Conservation (phyloP, 2,797 vertebrate genomes). For the Microctenopoma stevenorrisi region DNA sequence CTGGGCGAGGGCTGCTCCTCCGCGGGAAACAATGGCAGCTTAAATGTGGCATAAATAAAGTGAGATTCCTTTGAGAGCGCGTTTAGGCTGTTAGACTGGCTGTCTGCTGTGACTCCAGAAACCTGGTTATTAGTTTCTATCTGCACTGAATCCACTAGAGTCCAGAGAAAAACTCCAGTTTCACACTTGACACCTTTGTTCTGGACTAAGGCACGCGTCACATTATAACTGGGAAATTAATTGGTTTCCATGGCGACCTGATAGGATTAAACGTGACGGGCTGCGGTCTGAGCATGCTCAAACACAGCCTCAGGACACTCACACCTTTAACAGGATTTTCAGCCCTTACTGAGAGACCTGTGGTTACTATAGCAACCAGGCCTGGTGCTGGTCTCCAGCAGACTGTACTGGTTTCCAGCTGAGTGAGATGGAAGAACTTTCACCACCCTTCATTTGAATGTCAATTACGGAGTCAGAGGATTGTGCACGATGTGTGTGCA, state of each 20-base stretch:
- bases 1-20: neutral
- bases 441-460: too few species aligned
- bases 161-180: neutral
- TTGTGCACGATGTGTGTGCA: too few species aligned
- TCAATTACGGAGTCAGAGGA: too few species aligned
- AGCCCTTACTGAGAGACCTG: neutral
- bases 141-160: neutral
- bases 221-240: neutral
- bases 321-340: neutral
- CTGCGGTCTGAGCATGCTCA: slow-evolving; percentile 8
- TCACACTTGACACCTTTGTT: neutral
- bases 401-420: too few species aligned
- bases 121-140: neutral
- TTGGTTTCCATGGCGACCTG: slow-evolving; percentile 17
- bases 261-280: neutral
- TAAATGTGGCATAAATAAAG: neutral
- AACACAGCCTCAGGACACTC: neutral
- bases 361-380: neutral
- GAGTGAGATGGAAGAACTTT: too few species aligned
- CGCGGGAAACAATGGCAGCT: neutral
- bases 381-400: neutral
- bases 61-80: neutral
- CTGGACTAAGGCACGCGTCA: too few species aligned
- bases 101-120: neutral
- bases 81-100: neutral